Conservation (phyloP, 1,140 invertebrate species). For the Lepidurus couesii region DNA sequence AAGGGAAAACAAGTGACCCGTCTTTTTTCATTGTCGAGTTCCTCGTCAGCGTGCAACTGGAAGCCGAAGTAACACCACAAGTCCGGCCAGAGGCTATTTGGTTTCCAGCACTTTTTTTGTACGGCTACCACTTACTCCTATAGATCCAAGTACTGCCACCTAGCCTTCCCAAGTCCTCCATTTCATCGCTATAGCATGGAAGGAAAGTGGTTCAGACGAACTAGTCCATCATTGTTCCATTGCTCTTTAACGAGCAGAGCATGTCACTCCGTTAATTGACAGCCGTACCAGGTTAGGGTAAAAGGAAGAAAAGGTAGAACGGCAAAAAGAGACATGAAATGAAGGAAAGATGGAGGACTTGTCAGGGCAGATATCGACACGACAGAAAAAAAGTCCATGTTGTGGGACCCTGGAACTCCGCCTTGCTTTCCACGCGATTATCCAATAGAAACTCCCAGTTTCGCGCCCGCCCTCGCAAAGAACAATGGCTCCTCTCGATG, state of each 20-base stretch:
- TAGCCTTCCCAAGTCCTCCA: too few species aligned
- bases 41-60: neutral
- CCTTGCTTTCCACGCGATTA: neutral
- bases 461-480: neutral
- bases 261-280: neutral
- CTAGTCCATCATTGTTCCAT: neutral
- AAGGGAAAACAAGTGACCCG: neutral
- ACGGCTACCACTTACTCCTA: too few species aligned
- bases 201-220: neutral
- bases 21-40: conserved; percentile 7
- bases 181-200: neutral
- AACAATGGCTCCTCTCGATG: neutral
- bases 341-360: neutral
- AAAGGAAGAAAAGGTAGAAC: neutral
- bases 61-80: neutral
- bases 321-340: neutral
- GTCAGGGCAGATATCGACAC: neutral
- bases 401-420: neutral
- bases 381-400: neutral
- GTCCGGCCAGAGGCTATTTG: neutral
- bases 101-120: too few species aligned
- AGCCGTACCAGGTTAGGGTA: neutral
- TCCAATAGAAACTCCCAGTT: conserved; percentile 6
- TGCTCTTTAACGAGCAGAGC: neutral
- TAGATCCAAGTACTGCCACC: too few species aligned